These are phyloP conservation scores for Pristionchus fissidentatus DNA, from an alignment of 2,888 invertebrate species.

Conservation along the genomic window DNA sequence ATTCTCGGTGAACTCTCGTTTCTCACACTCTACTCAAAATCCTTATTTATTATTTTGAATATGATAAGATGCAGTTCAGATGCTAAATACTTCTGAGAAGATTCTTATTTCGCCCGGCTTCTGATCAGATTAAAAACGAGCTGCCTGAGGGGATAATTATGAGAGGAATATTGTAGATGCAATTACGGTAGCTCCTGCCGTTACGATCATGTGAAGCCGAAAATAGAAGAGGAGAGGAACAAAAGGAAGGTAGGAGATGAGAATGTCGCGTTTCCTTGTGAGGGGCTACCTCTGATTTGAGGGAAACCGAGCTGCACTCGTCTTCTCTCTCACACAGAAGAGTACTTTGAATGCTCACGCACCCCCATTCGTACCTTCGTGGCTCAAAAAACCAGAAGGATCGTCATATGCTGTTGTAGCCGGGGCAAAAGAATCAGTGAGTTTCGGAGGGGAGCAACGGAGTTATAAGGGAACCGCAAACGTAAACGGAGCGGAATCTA, in stretches of 20 bases:
- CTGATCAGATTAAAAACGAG: too few relatives aligned
- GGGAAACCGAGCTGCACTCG: neutral
- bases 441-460: too few relatives aligned
- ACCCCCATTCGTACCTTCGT: conserved; percentile 59
- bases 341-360: conserved; percentile 50
- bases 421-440: neutral
- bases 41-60: too few relatives aligned
- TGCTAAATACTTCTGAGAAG: too few relatives aligned
- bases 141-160: too few relatives aligned
- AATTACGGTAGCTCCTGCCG: conserved; percentile 32
- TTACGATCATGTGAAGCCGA: conserved; percentile 37
- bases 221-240: neutral
- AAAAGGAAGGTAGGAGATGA: neutral
- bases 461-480: too few relatives aligned
- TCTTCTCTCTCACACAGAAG: neutral
- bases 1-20: too few relatives aligned
- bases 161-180: conserved; percentile 10
- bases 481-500: too few relatives aligned
- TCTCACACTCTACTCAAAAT: too few relatives aligned
- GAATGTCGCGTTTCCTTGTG: neutral
- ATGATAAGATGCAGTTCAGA: too few relatives aligned
- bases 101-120: too few relatives aligned
- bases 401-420: conserved; percentile 29
- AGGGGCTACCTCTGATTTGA: neutral
- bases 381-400: conserved; percentile 53